phyloP scores from a whole-genome alignment of 1,140 invertebrate species.

The Chironomus striatipennis region DNA sequence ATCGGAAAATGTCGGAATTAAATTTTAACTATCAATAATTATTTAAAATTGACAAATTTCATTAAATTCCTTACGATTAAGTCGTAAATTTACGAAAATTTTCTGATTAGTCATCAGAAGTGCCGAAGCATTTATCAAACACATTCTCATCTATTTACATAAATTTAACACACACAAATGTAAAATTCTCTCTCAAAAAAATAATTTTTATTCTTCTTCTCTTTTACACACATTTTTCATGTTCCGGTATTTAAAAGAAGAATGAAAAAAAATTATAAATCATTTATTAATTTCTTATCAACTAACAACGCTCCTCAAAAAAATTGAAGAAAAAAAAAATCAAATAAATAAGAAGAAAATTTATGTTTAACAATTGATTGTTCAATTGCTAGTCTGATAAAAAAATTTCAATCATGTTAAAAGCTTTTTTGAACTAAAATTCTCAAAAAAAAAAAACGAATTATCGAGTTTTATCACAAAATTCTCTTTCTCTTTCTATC shows the following conservation, averaged over 20 bases:
- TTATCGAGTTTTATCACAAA: no score
- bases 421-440: no score
- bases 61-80: not conserved
- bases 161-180: not conserved
- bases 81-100: no score
- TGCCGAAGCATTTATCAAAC: not conserved
- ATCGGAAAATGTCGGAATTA: not conserved
- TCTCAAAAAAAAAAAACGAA: no score
- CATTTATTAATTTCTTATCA: not conserved
- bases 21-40: not conserved
- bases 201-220: not conserved
- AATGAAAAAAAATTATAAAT: not conserved
- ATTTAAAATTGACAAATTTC: not conserved
- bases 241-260: slow-evolving; percentile 4
- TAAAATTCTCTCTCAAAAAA: not conserved
- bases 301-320: not conserved
- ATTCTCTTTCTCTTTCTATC: not conserved
- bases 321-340: not conserved
- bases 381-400: no score
- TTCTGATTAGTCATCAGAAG: not conserved
- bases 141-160: not conserved
- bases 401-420: no score
- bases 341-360: not conserved
- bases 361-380: no score
- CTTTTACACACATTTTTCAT: not conserved